These are phyloP conservation scores for Lepidochrysops patricia DNA, from an alignment of 2,888 invertebrate genomes.

Conservation along the genomic window DNA sequence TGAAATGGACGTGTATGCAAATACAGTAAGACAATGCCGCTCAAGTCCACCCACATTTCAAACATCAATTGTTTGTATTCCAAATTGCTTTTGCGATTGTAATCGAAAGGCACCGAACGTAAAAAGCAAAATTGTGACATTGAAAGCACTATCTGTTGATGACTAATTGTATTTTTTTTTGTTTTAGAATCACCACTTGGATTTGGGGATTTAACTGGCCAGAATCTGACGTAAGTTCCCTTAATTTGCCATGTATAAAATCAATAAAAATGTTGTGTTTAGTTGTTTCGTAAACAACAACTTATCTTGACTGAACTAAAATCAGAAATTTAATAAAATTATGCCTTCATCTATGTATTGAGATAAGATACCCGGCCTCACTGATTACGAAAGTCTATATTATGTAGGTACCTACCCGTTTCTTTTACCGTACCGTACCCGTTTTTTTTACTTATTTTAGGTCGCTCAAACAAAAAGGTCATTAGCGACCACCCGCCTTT, in stretches of 20 bases:
- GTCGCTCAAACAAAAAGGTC: too few species aligned
- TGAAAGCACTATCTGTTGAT: constrained; percentile 2
- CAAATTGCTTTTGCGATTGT: constrained; percentile 1
- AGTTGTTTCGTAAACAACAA: too few species aligned
- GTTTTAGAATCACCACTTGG: neutral
- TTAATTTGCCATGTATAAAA: neutral
- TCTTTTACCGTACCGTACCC: too few species aligned
- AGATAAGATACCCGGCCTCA: too few species aligned
- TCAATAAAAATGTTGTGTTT: neutral
- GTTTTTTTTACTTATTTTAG: too few species aligned
- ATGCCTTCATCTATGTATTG: too few species aligned
- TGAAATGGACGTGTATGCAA: constrained; percentile 20
- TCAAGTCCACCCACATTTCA: constrained; percentile 31
- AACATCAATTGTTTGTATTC: constrained; percentile 19
- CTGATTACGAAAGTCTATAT: too few species aligned
- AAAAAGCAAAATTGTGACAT: neutral
- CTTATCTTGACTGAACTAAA: too few species aligned
- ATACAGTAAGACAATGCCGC: constrained; percentile 23
- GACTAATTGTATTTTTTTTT: neutral
- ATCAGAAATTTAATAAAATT: too few species aligned
- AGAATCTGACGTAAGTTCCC: neutral
- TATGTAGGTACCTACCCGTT: too few species aligned
- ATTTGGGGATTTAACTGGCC: neutral
- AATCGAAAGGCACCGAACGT: constrained; percentile 3
- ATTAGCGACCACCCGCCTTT: too few species aligned